These are phyloP conservation scores for Rhimphoctona megacephalus DNA, from an alignment of 2,888 invertebrate species.

Conservation along the genomic window DNA sequence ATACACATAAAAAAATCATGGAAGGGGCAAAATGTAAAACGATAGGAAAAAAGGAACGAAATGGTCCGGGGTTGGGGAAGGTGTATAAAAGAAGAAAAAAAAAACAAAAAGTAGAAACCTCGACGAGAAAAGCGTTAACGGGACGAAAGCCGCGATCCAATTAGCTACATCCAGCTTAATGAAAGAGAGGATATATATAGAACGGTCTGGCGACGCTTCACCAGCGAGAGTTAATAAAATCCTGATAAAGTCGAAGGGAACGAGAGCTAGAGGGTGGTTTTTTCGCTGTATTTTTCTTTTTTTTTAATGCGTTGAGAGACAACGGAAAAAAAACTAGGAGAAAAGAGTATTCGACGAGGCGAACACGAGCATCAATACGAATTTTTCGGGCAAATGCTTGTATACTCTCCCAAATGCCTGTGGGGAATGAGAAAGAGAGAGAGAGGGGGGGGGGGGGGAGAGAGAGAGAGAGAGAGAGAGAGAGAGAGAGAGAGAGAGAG, in stretches of 20 bases:
- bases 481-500: background rate
- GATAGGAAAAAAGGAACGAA: constrained; percentile 48
- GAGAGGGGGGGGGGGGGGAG: too few species aligned
- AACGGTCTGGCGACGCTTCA: constrained; percentile 45
- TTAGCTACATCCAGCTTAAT: constrained; percentile 79
- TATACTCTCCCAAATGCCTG: constrained; percentile 7
- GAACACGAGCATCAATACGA: constrained; percentile 26
- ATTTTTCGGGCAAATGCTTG: constrained; percentile 19
- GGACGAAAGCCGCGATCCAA: constrained; percentile 75
- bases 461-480: background rate
- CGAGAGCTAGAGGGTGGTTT: constrained; percentile 23
- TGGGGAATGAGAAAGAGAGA: background rate
- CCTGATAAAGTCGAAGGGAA: constrained; percentile 75
- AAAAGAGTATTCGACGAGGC: constrained; percentile 13
- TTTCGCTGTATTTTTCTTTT: background rate
- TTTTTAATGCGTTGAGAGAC: constrained; percentile 25
- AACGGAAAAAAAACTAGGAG: constrained; percentile 24
- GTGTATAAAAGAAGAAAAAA: constrained; percentile 9
- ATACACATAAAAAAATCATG: background rate
- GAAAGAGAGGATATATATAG: constrained; percentile 72
- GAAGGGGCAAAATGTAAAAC: constrained; percentile 34
- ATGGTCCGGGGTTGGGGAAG: background rate
- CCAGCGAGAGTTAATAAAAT: constrained; percentile 76
- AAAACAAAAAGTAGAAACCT: constrained; percentile 36
- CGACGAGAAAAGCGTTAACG: constrained; percentile 62